Base-by-base conservation (phyloP, 2,888 invertebrate species). In the Cryptus viduatorius region DNA sequence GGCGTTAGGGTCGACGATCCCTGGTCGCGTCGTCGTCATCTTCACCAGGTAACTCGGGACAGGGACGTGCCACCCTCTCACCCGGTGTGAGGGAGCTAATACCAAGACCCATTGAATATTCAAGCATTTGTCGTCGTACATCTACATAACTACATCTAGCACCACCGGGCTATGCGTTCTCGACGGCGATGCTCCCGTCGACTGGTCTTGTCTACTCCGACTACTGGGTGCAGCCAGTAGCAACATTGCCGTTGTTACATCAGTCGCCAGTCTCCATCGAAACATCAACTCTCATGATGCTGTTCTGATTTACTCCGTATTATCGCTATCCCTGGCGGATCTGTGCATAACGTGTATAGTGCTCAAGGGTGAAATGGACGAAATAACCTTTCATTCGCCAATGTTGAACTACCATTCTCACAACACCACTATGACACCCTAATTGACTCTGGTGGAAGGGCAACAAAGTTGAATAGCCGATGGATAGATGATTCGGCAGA, bases 41-140 rank as follows among this genome's bases (percentile, higher is more conserved):
- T 64, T 72, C 42, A 78, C 65, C 69, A 64, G 75, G 73, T 64
- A 69, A 79, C 44, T 44, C 59, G 50, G 44, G 61, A 46, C 53
- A 29, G 16, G 19, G 68, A 19, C 31, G 29, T 19, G 59, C 4
- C 29, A 10, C 4, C 12, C n/a, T 37, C 37, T 37, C 0, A 37
- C 65, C 48, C 77, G 46, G 67, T 65, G 48, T 75, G 50, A 83
- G 59, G 73, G 83, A 87, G 86, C 85, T 87, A 88, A 88, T 88
- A 86, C 76, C 85, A 81, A 87, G 87, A 86, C 82, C 86, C 86
- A 87, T 88, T 90, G 90, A 90, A 90, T 90, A 90, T 90, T 90
- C 90, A 90, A 87, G 81, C 61, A 72, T 72, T 81, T 81, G 85
- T 82, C 81, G 79, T 65, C 67, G 71, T 67, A 56, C 79, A 86